phyloP scores from a whole-genome alignment of 2,888 invertebrate species.

The Sphinx pinastri region DNA sequence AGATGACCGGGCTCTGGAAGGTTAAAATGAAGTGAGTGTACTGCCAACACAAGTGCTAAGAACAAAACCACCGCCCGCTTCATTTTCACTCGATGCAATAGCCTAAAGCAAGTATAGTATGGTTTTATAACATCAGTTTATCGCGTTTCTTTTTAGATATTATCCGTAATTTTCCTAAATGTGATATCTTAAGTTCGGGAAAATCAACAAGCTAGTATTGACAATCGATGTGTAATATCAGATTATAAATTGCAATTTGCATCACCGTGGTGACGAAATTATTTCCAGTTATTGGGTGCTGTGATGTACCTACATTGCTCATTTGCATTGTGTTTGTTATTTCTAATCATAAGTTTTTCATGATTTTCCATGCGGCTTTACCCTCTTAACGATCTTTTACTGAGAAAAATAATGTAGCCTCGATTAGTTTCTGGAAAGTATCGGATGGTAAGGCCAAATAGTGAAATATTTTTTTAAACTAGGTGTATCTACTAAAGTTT shows the following conservation, averaged over 20 bases:
- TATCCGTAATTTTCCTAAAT: constrained; percentile 16
- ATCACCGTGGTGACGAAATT: not conserved
- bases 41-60: constrained; percentile 44
- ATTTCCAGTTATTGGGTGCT: not conserved
- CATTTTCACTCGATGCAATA: constrained; percentile 23
- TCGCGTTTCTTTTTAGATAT: constrained; percentile 17
- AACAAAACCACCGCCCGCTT: constrained; percentile 45
- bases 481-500: too few relatives aligned
- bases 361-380: too few relatives aligned
- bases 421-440: too few relatives aligned
- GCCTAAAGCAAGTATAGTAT: not conserved
- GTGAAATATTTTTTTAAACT: too few relatives aligned
- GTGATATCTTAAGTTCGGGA: constrained; percentile 17
- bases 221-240: constrained; percentile 19
- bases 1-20: constrained; percentile 67
- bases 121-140: constrained; percentile 26
- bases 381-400: too few relatives aligned
- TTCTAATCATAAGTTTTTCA: not conserved
- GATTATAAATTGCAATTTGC: constrained; percentile 13
- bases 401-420: too few relatives aligned
- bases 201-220: constrained; percentile 9
- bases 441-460: too few relatives aligned
- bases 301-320: not conserved
- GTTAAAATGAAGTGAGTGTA: constrained; percentile 47
- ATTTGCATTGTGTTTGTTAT: constrained; percentile 4